These are phyloP conservation scores for Micronycteris hirsuta DNA, from an alignment of 2,113 vertebrate species.

Conservation along the genomic window DNA sequence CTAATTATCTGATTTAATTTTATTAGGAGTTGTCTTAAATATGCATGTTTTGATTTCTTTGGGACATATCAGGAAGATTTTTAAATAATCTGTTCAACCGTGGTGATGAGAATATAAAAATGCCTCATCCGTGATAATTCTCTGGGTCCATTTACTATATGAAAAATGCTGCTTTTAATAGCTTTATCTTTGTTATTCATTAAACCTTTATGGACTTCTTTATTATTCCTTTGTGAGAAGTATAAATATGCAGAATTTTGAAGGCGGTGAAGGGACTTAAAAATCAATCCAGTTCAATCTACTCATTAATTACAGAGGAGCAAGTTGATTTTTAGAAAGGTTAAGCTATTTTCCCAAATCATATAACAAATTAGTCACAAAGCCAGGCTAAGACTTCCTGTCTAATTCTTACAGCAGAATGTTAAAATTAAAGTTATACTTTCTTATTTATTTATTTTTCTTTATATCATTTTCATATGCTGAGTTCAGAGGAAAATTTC, in stretches of 20 bases:
- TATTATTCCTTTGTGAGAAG: background rate
- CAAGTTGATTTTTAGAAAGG: slow-evolving; percentile 30
- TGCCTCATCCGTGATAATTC: background rate
- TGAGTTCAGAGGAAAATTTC: background rate
- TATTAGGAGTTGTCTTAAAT: background rate
- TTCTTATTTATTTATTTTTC: background rate
- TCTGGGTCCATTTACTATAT: background rate
- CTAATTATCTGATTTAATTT: background rate
- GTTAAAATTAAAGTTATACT: slow-evolving; percentile 21
- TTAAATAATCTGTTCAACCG: background rate
- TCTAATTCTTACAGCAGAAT: background rate
- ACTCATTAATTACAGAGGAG: slow-evolving; percentile 23
- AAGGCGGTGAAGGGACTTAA: slow-evolving; percentile 19
- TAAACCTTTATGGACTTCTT: background rate
- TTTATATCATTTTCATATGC: background rate
- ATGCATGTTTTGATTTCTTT: background rate
- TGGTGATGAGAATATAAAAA: background rate
- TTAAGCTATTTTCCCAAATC: slow-evolving; percentile 42
- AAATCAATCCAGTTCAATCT: slow-evolving; percentile 37
- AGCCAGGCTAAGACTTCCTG: background rate
- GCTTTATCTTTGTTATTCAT: background rate
- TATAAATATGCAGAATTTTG: background rate
- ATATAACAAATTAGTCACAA: slow-evolving; percentile 30
- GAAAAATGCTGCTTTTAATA: background rate
- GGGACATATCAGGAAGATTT: background rate